Conservation (phyloP, 2,113 vertebrate genomes). For the Geococcyx californianus region DNA sequence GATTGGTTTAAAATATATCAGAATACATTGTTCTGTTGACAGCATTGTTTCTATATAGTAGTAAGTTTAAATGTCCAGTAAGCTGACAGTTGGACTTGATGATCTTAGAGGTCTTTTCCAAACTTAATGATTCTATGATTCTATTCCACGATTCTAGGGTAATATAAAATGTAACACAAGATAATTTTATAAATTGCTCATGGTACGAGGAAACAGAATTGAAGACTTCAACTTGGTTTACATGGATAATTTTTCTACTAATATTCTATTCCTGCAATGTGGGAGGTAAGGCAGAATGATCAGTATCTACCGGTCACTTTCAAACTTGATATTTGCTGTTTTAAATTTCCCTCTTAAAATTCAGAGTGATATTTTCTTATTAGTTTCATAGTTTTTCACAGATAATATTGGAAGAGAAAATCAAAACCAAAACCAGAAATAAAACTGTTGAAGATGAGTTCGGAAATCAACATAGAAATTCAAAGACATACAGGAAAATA, state of each 20-base stretch:
- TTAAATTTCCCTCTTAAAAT: not conserved
- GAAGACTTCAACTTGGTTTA: not conserved
- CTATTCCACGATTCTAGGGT: too few relatives aligned
- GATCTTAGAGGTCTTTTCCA: too few relatives aligned
- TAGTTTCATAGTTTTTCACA: not conserved
- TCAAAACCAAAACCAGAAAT: not conserved
- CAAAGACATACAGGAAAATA: not conserved
- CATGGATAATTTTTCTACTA: not conserved
- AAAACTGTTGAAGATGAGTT: not conserved
- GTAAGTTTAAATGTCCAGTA: not conserved
- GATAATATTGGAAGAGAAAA: not conserved
- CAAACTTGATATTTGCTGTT: not conserved
- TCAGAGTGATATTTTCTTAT: not conserved
- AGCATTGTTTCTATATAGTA: not conserved
- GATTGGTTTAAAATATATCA: not conserved
- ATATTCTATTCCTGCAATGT: not conserved
- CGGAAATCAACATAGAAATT: not conserved
- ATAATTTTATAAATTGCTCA: not conserved
- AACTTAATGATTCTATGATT: too few relatives aligned
- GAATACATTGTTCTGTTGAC: rapidly evolving
- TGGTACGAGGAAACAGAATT: not conserved
- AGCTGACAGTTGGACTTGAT: not conserved
- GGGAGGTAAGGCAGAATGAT: not conserved
- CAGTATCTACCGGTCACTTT: not conserved
- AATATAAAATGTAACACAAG: not conserved